Evolutionary conservation across 1,140 invertebrate genomes (phyloP).

Genomic region (Drosophila nannoptera): DNA sequence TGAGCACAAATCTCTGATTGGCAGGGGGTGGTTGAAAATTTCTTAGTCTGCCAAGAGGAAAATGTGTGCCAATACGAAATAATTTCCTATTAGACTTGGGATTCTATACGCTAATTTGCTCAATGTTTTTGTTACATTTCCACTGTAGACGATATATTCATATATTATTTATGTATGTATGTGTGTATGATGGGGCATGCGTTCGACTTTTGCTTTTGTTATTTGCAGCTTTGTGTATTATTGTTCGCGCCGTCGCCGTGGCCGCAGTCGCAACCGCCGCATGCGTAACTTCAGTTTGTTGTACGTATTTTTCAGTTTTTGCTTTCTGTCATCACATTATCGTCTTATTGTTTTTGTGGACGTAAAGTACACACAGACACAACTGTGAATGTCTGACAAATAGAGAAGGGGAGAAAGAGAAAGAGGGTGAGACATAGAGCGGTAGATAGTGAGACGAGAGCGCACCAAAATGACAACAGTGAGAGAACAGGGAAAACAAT

Average conservation of each 20-base stretch:
- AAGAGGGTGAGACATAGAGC: background rate
- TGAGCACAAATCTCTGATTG: slow-evolving; percentile 4
- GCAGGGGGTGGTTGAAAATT: slow-evolving; percentile 28
- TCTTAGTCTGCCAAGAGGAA: slow-evolving; percentile 7
- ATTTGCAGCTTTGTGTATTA: slow-evolving; percentile 16
- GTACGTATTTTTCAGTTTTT: slow-evolving; percentile 32
- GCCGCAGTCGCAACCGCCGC: slow-evolving; percentile 49
- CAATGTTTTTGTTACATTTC: slow-evolving; percentile 6
- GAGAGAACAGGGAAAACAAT: slow-evolving; percentile 32
- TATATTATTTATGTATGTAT: no score
- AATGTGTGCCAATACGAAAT: slow-evolving; percentile 35
- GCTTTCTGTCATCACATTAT: slow-evolving; percentile 40
- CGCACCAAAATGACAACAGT: background rate
- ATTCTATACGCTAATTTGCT: background rate
- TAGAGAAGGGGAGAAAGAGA: slow-evolving; percentile 3
- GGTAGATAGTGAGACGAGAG: background rate
- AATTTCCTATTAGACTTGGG: slow-evolving; percentile 58
- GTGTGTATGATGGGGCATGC: slow-evolving; percentile 27
- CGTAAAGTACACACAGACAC: slow-evolving; percentile 3
- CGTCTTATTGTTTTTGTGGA: slow-evolving; percentile 37
- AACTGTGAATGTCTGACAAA: background rate
- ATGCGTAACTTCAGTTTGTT: slow-evolving; percentile 58
- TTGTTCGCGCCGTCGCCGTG: slow-evolving; percentile 57
- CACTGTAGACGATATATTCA: slow-evolving; percentile 1
- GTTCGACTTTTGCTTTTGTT: slow-evolving; percentile 14